Evolutionary conservation across 2,888 invertebrate species (phyloP), one percentile per base, ranked within the genome.

Genomic region (Clanis bilineata): DNA sequence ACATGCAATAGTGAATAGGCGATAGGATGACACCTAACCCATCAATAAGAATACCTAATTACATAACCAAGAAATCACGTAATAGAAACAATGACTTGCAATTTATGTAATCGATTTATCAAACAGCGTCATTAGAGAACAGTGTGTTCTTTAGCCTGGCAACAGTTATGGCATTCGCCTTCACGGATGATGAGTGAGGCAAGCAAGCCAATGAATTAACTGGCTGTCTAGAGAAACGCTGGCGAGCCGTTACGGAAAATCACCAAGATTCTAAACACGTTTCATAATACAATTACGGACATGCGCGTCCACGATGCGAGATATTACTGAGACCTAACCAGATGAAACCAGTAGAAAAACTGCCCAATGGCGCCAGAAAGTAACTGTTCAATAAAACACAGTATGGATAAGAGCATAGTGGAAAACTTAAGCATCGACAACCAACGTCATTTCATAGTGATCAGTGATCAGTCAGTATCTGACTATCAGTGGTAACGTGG

Each of bases 201-300:
- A 70, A 71, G 61, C 62, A 57, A 63, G 62, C 59, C 36, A 63
- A 66, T 72, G 67, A 65, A 68, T 68, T 58, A 64, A 71, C 64
- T 47, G 47, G 12, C 47, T 23, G 9, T 12, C 36, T 47, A 58
- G 39, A 41, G 25, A 63, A 54, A 18, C 63, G 61, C 60, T 61
- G 63, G 28, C 9, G 44, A 23, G 58, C 66, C 62, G 67, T 70
- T 64, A 64, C 67, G 74, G 72, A 72, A 73, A 72, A 72, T 62
- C 72, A 73, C 74, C 64, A 58, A 59, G 56, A 64, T 60, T 39
- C 23, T 18, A 18, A 51, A 28, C 32, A 51, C 32, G 32, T 51
- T 51, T 51, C 32, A 32, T 51, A 51, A 51, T 51, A 28, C 15
- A 18, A 28, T 10, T 18, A 18, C 1, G 28, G 15, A 28, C 28